phyloP scores from a whole-genome alignment of 2,113 vertebrate species.

The Clarias macrocephalus region DNA sequence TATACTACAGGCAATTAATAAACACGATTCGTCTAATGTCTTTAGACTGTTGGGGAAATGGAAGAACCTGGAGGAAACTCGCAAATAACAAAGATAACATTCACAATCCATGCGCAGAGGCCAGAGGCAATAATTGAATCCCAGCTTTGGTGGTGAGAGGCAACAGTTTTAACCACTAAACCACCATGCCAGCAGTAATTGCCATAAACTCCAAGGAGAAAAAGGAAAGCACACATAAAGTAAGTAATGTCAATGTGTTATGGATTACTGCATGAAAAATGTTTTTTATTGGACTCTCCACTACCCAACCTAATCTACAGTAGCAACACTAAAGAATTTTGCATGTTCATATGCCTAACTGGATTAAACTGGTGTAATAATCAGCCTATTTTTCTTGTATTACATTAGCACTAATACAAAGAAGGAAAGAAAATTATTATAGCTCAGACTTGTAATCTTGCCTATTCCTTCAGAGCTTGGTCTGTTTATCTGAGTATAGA shows the following conservation, averaged over 20 bases:
- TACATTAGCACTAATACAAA: background rate
- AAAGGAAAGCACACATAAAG: background rate
- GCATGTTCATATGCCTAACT: background rate
- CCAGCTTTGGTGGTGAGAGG: too few species aligned
- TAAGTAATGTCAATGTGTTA: background rate
- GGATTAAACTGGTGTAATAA: background rate
- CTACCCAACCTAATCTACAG: background rate
- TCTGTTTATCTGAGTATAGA: background rate
- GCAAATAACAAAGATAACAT: too few species aligned
- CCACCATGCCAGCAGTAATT: too few species aligned
- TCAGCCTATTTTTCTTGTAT: background rate
- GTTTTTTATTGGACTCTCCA: background rate
- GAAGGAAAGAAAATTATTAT: background rate
- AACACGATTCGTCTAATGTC: too few species aligned
- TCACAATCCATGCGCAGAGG: too few species aligned
- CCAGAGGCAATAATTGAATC: too few species aligned
- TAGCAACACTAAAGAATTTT: background rate
- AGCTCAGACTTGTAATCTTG: background rate
- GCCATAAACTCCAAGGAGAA: background rate
- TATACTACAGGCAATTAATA: too few species aligned
- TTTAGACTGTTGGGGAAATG: too few species aligned
- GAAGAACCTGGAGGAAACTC: too few species aligned
- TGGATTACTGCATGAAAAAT: background rate
- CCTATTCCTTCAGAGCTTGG: background rate
- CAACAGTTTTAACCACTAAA: too few species aligned